Evolutionary conservation across 1,140 invertebrate species (phyloP).

Genomic region (Drosophila orena): DNA sequence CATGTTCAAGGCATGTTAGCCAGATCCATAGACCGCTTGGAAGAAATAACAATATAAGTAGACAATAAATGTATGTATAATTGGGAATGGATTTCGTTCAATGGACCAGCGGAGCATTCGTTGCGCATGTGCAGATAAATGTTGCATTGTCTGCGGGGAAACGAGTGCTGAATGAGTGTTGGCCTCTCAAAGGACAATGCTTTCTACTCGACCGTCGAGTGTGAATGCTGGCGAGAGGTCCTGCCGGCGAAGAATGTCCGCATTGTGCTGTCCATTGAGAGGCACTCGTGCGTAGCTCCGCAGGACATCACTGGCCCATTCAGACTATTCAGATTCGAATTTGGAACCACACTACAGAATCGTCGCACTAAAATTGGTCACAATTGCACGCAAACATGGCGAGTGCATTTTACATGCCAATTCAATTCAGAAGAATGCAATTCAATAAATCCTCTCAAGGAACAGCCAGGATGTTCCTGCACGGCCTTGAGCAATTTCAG

Average conservation of each 20-base stretch:
- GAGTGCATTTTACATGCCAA: slow-evolving; percentile 73
- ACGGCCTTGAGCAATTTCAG: slow-evolving; percentile 32
- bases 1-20: slow-evolving; percentile 37
- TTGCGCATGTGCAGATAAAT: slow-evolving; percentile 70
- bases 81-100: slow-evolving; percentile 56
- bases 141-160: slow-evolving; percentile 41
- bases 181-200: slow-evolving; percentile 65
- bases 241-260: slow-evolving; percentile 33
- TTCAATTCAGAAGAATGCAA: slow-evolving; percentile 56
- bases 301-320: slow-evolving; percentile 53
- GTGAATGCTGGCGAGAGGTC: slow-evolving; percentile 67
- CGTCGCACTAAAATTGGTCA: slow-evolving; percentile 50
- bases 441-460: slow-evolving; percentile 44
- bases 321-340: slow-evolving; percentile 27
- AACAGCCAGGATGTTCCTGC: slow-evolving; percentile 53
- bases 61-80: slow-evolving; percentile 58
- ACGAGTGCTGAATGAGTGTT: slow-evolving; percentile 61
- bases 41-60: slow-evolving; percentile 27
- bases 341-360: slow-evolving; percentile 35
- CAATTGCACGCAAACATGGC: slow-evolving; percentile 44
- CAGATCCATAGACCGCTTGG: slow-evolving; percentile 23
- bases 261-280: slow-evolving; percentile 64
- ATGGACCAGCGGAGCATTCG: slow-evolving; percentile 57
- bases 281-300: slow-evolving; percentile 75
- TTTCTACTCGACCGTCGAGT: slow-evolving; percentile 64